phyloP scores from a whole-genome alignment of 2,888 invertebrate genomes.

The Octodonta nipae region DNA sequence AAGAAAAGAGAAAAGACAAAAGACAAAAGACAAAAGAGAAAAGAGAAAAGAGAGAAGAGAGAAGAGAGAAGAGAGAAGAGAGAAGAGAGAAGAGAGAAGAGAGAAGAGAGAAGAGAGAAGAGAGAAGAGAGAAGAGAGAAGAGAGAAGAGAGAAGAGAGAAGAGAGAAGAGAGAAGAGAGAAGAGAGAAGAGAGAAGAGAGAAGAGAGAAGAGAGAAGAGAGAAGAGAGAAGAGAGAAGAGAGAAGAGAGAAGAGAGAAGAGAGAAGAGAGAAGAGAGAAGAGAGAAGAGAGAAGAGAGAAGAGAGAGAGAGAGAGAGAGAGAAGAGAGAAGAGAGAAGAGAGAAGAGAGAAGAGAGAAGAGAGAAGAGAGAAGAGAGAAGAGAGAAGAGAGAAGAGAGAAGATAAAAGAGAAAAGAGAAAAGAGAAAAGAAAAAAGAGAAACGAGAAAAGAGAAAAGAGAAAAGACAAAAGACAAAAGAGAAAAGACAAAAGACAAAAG shows the following conservation, averaged over 20 bases:
- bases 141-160: neutral
- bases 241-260: neutral
- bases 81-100: too few relatives aligned
- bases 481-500: too few relatives aligned
- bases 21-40: too few relatives aligned
- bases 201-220: neutral
- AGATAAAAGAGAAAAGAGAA: too few relatives aligned
- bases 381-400: constrained; percentile 1
- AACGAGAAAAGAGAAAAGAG: too few relatives aligned
- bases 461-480: too few relatives aligned
- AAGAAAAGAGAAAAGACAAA: too few relatives aligned
- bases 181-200: neutral
- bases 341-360: neutral
- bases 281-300: neutral
- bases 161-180: neutral
- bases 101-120: neutral
- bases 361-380: constrained; percentile 2
- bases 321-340: constrained; percentile 1
- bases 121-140: neutral
- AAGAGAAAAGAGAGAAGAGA: neutral
- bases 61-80: neutral
- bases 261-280: constrained; percentile 1
- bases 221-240: constrained; percentile 1
- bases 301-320: neutral
- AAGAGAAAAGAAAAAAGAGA: too few relatives aligned